phyloP scores from a whole-genome alignment of 2,797 vertebrate species.

The Australoheros facetus region DNA sequence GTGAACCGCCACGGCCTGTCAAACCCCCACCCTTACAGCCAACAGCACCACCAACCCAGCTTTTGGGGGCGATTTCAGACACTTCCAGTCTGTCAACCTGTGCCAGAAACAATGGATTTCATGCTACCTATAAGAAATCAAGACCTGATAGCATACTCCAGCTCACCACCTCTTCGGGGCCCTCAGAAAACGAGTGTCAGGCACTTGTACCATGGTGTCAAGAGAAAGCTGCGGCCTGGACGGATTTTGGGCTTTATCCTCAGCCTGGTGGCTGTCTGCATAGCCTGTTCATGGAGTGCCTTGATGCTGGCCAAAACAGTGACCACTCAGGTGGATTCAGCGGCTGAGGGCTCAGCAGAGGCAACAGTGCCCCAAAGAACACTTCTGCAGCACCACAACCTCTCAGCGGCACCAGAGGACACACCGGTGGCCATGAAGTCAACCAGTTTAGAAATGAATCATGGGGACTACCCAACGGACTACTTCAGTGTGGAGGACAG shows the following conservation, averaged over 20 bases:
- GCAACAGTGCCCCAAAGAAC: conserved; percentile 83
- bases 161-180: conserved; percentile 52
- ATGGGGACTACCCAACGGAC: conserved; percentile 92
- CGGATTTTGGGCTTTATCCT: conserved; percentile 87
- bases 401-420: conserved; percentile 60
- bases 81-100: conserved; percentile 28
- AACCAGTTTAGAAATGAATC: conserved; percentile 62
- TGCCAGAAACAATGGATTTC: conserved; percentile 68
- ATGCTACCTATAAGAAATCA: conserved; percentile 53
- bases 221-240: conserved; percentile 89
- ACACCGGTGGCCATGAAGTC: conserved; percentile 70
- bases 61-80: conserved; percentile 35
- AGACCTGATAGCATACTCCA: conserved; percentile 45
- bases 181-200: conserved; percentile 61
- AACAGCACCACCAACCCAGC: conserved; percentile 35
- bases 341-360: conserved; percentile 52
- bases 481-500: conserved; percentile 89
- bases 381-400: conserved; percentile 85
- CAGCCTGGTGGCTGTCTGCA: conserved; percentile 86
- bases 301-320: conserved; percentile 82
- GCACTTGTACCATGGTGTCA: conserved; percentile 76
- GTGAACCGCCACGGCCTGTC: conserved; percentile 59
- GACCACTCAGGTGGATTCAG: conserved; percentile 31
- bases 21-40: conserved; percentile 47
- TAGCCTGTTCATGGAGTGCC: conserved; percentile 90